phyloP scores from a whole-genome alignment of 2,113 vertebrate genomes.

The Bubo scandiacus region DNA sequence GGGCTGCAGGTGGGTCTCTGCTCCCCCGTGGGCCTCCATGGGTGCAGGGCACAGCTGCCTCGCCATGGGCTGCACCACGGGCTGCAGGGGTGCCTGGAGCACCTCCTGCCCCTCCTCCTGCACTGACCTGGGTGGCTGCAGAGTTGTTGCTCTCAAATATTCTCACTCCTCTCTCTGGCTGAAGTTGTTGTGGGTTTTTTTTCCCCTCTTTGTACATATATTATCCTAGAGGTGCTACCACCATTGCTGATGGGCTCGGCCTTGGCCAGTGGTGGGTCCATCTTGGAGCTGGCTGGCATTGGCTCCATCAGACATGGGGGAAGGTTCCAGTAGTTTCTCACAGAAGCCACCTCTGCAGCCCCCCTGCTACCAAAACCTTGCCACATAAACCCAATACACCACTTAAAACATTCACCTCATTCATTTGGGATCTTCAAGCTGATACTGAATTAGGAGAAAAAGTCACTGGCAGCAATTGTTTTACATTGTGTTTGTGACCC shows the following conservation, averaged over 20 bases:
- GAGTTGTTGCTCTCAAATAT: too few species aligned
- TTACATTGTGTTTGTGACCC: neutral
- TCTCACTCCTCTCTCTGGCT: too few species aligned
- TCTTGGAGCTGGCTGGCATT: neutral
- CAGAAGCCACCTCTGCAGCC: too few species aligned
- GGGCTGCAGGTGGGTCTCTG: neutral
- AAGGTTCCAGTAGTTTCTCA: neutral
- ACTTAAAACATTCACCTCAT: neutral
- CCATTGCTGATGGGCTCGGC: neutral
- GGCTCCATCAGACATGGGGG: neutral
- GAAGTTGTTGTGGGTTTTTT: too few species aligned
- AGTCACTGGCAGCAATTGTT: neutral
- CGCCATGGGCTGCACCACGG: neutral
- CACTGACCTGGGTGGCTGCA: neutral
- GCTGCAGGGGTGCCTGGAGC: neutral
- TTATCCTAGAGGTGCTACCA: neutral
- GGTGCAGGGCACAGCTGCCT: neutral
- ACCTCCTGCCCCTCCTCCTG: neutral
- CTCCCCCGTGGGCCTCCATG: neutral
- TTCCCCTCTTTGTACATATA: neutral
- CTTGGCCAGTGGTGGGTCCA: neutral
- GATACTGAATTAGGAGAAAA: neutral
- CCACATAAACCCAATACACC: neutral
- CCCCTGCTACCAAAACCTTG: neutral
- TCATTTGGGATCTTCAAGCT: neutral